Conservation (phyloP, 1,140 invertebrate genomes). For the Scaptomyza pallida region DNA sequence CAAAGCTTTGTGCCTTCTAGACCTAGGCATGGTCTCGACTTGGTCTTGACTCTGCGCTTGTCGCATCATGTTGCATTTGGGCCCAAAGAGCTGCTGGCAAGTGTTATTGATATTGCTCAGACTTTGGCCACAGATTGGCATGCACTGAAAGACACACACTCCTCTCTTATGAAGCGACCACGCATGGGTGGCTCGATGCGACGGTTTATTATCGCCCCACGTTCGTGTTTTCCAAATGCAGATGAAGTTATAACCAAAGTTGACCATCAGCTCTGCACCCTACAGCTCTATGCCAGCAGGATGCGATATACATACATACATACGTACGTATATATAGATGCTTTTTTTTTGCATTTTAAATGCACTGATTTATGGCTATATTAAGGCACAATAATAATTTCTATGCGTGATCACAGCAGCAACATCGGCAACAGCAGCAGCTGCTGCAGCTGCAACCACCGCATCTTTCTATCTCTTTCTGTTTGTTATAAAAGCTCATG, state of each 20-base stretch:
- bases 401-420: slow-evolving; percentile 76
- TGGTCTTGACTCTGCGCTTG: slow-evolving; percentile 25
- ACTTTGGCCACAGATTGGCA: slow-evolving; percentile 47
- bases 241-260: slow-evolving; percentile 73
- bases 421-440: slow-evolving; percentile 58
- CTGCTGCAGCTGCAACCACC: slow-evolving; percentile 15
- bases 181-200: slow-evolving; percentile 75
- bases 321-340: not conserved
- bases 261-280: slow-evolving; percentile 39
- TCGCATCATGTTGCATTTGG: slow-evolving; percentile 77
- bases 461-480: not conserved
- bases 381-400: slow-evolving; percentile 82
- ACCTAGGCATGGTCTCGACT: not conserved
- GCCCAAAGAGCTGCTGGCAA: slow-evolving; percentile 64
- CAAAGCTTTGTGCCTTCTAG: slow-evolving; percentile 14
- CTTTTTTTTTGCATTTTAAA: slow-evolving; percentile 63
- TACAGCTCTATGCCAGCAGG: slow-evolving; percentile 59
- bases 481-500: no score
- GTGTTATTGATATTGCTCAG: slow-evolving; percentile 80
- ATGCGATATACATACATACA: no score
- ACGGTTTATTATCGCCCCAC: slow-evolving; percentile 72
- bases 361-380: slow-evolving; percentile 80
- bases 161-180: slow-evolving; percentile 20
- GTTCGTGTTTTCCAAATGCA: slow-evolving; percentile 58
- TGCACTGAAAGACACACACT: slow-evolving; percentile 27